These are phyloP conservation scores for Sesia bembeciformis DNA, from an alignment of 2,888 invertebrate genomes.

Conservation along the genomic window DNA sequence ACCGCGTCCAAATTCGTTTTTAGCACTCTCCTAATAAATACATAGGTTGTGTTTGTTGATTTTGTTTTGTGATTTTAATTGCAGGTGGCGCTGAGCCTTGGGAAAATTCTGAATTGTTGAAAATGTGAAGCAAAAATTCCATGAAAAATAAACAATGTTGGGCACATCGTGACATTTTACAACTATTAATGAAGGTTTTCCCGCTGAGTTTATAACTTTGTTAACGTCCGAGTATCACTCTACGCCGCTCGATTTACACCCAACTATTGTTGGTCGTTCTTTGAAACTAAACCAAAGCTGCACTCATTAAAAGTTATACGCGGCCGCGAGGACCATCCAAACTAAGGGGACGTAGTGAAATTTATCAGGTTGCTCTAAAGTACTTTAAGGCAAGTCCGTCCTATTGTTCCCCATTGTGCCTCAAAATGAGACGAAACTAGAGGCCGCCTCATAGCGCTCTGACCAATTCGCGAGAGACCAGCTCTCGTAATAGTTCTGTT, in stretches of 20 bases:
- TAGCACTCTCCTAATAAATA: background rate
- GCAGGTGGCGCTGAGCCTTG: too few species aligned
- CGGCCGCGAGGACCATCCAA: constrained; percentile 48
- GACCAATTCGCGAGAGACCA: constrained; percentile 53
- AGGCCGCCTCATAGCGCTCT: constrained; percentile 36
- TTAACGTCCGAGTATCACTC: background rate
- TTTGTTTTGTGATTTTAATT: too few species aligned
- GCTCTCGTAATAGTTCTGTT: constrained; percentile 67
- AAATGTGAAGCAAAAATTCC: too few species aligned
- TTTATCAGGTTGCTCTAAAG: constrained; percentile 59
- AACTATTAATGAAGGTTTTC: too few species aligned
- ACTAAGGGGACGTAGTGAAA: constrained; percentile 38
- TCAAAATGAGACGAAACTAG: constrained; percentile 64
- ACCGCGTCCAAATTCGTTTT: constrained; percentile 18
- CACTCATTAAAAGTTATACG: constrained; percentile 63
- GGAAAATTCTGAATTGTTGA: too few species aligned
- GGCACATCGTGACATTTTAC: too few species aligned
- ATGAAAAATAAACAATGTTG: too few species aligned
- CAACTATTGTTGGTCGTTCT: constrained; percentile 35
- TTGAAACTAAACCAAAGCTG: constrained; percentile 45
- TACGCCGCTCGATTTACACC: constrained; percentile 25
- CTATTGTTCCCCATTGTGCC: constrained; percentile 59
- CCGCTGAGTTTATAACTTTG: too few species aligned
- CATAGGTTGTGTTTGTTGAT: too few species aligned
- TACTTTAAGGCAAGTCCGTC: constrained; percentile 47